Base-by-base conservation (phyloP, 2,797 vertebrate species). In the Urosaurus nigricauda region DNA sequence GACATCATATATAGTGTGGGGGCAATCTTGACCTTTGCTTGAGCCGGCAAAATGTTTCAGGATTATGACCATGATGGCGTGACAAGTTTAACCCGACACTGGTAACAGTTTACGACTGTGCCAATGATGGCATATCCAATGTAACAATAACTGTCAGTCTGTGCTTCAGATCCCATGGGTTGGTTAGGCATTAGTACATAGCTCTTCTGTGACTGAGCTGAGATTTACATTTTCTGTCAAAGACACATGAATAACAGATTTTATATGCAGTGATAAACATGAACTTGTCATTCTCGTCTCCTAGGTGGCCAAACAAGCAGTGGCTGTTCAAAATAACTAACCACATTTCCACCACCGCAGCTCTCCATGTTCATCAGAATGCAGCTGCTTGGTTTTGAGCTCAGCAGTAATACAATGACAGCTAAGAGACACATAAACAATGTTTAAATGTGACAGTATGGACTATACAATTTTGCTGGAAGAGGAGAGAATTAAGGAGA, bases 241-340 rank as follows among this genome's bases (percentile, higher is more conserved):
- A 91, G 84, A 29, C 87, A 40, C 70, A 58, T 71, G 35, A 88
- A 79, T 87, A 91, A 89, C 35, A 87, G 80, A 85, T 74, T 74
- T 58, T 47, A 35, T 73, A n/a, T 58, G 51, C 12, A 37, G 68
- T 85, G 56, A 85, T 78, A 92, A 91, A 89, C n/a, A n/a, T 17
- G 79, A 86, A 81, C 83, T 7, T 70, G 0, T 87, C 43, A 53
- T 35, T 85, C 65, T 85, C 47, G 90, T 68, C 6, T 87, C 17
- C 29, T 75, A 6, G 43, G 63, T 86, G 91, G 35, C 87, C 24
- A 2, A 68, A 0, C 0, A 86, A 13, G 70, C 74, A 68, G 79
- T 71, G 40, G n/a, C 79, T 86, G 56, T 90, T 83, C 40, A 87
- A 51, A 53, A 90, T 29, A 85, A 0, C 35, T 77, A 40, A 90